Percentiles rank a stretch among this genome's conserved stretches.
Conservation (phyloP, 2,797 vertebrate species). For the Syndactyla subalaris region DNA sequence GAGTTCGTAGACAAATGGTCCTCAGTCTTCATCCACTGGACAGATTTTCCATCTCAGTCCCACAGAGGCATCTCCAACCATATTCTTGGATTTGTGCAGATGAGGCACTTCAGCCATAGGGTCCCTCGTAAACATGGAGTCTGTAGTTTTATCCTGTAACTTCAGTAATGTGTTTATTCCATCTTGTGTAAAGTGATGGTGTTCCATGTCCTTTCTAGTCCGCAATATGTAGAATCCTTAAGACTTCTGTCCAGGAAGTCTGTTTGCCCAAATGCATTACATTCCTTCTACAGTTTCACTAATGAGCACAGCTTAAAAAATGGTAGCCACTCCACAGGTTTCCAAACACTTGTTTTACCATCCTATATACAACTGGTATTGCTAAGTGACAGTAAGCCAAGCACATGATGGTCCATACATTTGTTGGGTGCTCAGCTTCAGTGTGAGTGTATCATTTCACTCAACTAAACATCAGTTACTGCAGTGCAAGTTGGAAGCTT, state of each 20-base stretch:
- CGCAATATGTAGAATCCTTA: conserved; percentile 52
- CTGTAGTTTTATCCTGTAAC: conserved; percentile 51
- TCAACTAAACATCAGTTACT: conserved; percentile 68
- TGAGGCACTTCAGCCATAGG: conserved; percentile 31
- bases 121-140: conserved; percentile 51
- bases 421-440: conserved; percentile 46
- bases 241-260: conserved; percentile 68
- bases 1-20: conserved; percentile 38
- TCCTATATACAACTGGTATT: background rate
- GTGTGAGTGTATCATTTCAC: background rate
- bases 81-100: conserved; percentile 28
- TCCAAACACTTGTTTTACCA: conserved; percentile 30
- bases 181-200: conserved; percentile 35
- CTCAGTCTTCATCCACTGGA: conserved; percentile 71
- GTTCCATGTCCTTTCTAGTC: conserved; percentile 74
- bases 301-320: conserved; percentile 45
- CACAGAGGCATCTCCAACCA: conserved; percentile 14
- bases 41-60: conserved; percentile 67
- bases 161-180: conserved; percentile 54
- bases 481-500: conserved; percentile 66
- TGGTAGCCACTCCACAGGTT: conserved; percentile 38
- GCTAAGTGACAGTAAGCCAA: conserved; percentile 49
- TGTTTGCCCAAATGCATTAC: conserved; percentile 47
- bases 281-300: conserved; percentile 47
- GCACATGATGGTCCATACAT: conserved; percentile 26